These are phyloP conservation scores for Aporrectodea caliginosa DNA, from an alignment of 1,140 invertebrate genomes.

Conservation along the genomic window DNA sequence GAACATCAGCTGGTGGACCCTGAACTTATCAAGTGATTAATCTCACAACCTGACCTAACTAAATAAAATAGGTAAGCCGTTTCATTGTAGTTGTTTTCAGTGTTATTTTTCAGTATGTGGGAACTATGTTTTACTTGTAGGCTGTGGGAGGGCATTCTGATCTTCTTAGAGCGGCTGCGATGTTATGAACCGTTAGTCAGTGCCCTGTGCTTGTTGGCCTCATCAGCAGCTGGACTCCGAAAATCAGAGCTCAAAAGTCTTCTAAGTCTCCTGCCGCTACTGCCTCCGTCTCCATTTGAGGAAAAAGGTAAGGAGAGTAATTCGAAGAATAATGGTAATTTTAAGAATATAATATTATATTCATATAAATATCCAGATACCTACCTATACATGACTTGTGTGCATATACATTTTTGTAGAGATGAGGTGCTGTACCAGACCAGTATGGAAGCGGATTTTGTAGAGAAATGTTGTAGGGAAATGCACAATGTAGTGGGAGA, in stretches of 20 bases:
- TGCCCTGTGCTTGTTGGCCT: not conserved
- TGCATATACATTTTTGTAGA: not conserved
- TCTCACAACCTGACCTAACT: no score
- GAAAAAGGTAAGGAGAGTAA: slow-evolving; percentile 26
- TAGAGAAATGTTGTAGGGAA: no score
- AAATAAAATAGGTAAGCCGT: no score
- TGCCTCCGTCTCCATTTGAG: slow-evolving; percentile 27
- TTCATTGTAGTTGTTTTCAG: no score
- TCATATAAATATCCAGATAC: not conserved
- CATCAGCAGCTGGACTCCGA: not conserved
- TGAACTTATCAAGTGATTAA: no score
- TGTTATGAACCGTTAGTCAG: not conserved
- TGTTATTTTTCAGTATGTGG: no score
- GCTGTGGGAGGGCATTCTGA: not conserved
- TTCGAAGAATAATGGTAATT: not conserved
- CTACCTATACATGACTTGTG: not conserved
- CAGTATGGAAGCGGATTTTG: no score
- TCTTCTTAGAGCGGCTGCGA: not conserved
- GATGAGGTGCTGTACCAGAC: no score
- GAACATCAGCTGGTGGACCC: no score
- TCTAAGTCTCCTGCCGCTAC: not conserved
- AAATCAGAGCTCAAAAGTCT: not conserved
- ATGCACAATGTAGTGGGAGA: no score
- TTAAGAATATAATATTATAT: not conserved
- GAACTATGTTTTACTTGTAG: not conserved